Base-by-base conservation (phyloP, 2,888 invertebrate species). In the Muscina levida region DNA sequence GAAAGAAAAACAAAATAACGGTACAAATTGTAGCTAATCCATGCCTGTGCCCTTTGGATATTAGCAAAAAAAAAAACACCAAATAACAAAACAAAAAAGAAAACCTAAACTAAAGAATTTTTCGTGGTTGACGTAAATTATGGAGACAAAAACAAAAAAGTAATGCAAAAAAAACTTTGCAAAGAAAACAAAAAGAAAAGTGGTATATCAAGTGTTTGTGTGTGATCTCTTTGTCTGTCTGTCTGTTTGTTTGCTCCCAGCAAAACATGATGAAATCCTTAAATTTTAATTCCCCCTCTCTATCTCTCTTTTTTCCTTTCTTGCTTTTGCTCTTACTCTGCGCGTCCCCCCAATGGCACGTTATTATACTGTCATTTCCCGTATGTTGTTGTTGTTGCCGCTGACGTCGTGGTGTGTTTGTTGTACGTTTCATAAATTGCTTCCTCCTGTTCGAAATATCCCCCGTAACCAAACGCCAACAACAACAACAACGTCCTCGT, bases 181-280 rank as follows among this genome's bases (percentile, higher is more conserved):
- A 72, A 42, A 48, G 57, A 67, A 65, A 26, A 15, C 31, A 68
- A 72, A 78, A 72, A 76, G 39, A 22, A 56, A 51, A 13, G 37
- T 57, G 42, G 65, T 72, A 48, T 62, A 48, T 15, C 37, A 31
- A 37, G 62, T 62, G 17, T 62, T 62, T 31, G 57, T 15, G 79
- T n/a, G n/a, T n/a, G n/a, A n/a, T n/a, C n/a, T n/a, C n/a, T n/a
- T n/a, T n/a, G n/a, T n/a, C n/a, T n/a, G 77, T 79, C 65, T 80
- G 66, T 80, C 71, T 80, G 59, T 84, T 62, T 83, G 48, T 82
- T 71, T 51, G 51, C 65, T 51, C 62, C 72, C 59, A 59, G 39
- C 57, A 10, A n/a, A n/a, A 57, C 37, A 62, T 62, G 42, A 62
- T 62, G 19, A 62, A 62, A 62, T 53, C 22, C 53, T 31, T 24